These are phyloP conservation scores for Phymanthus crucifer DNA, from an alignment of 92 coral and sea anemone genomes.

Conservation along the genomic window DNA sequence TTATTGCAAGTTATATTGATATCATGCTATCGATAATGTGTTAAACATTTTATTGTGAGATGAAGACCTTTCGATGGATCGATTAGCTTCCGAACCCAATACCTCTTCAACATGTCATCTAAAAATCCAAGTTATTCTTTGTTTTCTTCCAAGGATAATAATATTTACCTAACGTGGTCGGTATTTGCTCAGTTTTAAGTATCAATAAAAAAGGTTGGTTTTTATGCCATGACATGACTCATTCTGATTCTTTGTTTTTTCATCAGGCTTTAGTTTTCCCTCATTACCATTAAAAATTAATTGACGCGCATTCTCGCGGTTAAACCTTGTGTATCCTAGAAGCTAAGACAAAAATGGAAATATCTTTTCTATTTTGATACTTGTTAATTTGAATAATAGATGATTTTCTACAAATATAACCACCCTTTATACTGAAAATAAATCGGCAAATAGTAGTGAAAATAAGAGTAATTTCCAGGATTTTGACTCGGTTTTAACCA, in stretches of 20 bases:
- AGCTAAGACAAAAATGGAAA: not conserved
- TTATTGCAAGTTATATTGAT: no score
- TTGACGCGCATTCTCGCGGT: not conserved
- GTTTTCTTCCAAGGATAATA: not conserved
- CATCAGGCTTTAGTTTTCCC: not conserved
- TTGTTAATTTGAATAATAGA: not conserved
- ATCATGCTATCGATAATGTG: no score
- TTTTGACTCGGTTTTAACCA: not conserved
- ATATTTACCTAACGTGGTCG: not conserved
- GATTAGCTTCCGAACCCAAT: not conserved
- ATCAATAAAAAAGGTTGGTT: not conserved
- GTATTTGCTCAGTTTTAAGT: not conserved
- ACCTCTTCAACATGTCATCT: not conserved
- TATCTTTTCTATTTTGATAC: not conserved
- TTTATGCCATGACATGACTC: not conserved
- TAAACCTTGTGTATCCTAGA: not conserved
- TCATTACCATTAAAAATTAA: not conserved
- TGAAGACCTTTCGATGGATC: not conserved
- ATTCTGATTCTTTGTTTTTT: not conserved
- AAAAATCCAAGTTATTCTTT: not conserved
- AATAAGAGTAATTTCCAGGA: not conserved
- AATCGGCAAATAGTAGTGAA: not conserved
- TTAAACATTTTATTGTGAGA: not conserved
- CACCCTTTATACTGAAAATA: not conserved
- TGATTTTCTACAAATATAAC: not conserved